Evolutionary conservation across 2,888 invertebrate genomes (phyloP), one percentile per base, ranked within the genome.

Genomic region (Pheosia tremula): DNA sequence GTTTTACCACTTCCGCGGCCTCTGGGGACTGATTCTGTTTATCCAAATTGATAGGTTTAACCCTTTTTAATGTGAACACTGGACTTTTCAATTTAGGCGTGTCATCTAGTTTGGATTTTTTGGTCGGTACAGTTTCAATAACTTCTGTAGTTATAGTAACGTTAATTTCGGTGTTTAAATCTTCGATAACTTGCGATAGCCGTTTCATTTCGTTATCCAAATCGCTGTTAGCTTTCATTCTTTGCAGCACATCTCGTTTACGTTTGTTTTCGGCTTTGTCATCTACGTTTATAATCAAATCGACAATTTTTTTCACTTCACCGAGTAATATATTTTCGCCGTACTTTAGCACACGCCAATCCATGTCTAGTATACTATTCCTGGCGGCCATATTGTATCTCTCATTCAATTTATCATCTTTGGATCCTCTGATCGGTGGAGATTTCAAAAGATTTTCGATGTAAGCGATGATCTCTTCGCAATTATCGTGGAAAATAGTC

Each of bases 281-380:
- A 37, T 77, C 75, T 0, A 84, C 69, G 54, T 89, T 88, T n/a
- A 85, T 73, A 4, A 85, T 84, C 6, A 87, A 60, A 71, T 94
- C 93, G 1, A 89, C 86, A 1, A 94, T 62, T 60, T 91, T 91
- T 62, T 89, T 92, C 0, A 91, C 74, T 74, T 94, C 94, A 1
- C 91, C 91, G n/a, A 92, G 67, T 1, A 93, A 83, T 57, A 94
- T 92, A 69, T 89, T 93, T 60, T 94, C 93, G 0, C 93, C 94
- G 57, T 94, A 94, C 62, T 93, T 94, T 0, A 94, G 74, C 0
- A 94, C 92, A 8, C 93, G 82, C 89, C 93, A 94, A 64, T 94
- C 90, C 93, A 94, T 94, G 72, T 93, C 89, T 0, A 90, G 72
- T 0, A 93, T 68, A 57, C 91, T 92, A 55, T 93, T 91, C 56